These are phyloP conservation scores for Boleophthalmus pectinirostris DNA, from an alignment of 2,113 vertebrate genomes.

Conservation along the genomic window DNA sequence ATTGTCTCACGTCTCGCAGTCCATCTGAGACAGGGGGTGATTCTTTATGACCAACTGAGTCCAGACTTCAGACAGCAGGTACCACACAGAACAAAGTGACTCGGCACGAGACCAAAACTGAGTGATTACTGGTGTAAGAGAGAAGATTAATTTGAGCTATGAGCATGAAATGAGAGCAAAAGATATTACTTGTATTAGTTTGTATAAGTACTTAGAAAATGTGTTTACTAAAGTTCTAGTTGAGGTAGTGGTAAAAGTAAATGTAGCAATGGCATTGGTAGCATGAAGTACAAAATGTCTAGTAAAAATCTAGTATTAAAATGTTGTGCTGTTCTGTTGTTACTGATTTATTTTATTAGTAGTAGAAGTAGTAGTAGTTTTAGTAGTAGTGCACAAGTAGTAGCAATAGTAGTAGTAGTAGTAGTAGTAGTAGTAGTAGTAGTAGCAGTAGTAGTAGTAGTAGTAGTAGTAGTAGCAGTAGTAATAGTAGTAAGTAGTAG, in stretches of 20 bases:
- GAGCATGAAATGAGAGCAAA: slow-evolving; percentile 2
- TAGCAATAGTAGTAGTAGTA: not conserved
- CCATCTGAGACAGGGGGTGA: slow-evolving; percentile 25
- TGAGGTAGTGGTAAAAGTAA: too few species aligned
- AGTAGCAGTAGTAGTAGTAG: too few species aligned
- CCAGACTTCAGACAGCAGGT: not conserved
- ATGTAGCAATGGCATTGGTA: not conserved
- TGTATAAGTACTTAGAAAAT: not conserved
- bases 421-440: too few species aligned
- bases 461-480: too few species aligned
- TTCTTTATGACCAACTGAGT: slow-evolving; percentile 21
- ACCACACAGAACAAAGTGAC: slow-evolving; percentile 22
- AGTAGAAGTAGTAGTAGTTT: not conserved
- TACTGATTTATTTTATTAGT: not conserved
- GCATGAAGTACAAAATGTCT: not conserved
- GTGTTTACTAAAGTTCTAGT: not conserved
- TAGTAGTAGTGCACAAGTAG: not conserved
- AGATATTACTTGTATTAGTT: not conserved
- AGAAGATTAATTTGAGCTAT: slow-evolving; percentile 3
- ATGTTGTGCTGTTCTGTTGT: too few species aligned
- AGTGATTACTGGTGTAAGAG: slow-evolving; percentile 7
- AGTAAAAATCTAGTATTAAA: not conserved
- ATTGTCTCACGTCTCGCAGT: slow-evolving; percentile 31
- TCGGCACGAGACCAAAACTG: slow-evolving; percentile 8
- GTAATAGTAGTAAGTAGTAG: too few species aligned